Evolutionary conservation across 2,797 vertebrate genomes (phyloP), one percentile per base, ranked within the genome.

Genomic region (Sciurus carolinensis): DNA sequence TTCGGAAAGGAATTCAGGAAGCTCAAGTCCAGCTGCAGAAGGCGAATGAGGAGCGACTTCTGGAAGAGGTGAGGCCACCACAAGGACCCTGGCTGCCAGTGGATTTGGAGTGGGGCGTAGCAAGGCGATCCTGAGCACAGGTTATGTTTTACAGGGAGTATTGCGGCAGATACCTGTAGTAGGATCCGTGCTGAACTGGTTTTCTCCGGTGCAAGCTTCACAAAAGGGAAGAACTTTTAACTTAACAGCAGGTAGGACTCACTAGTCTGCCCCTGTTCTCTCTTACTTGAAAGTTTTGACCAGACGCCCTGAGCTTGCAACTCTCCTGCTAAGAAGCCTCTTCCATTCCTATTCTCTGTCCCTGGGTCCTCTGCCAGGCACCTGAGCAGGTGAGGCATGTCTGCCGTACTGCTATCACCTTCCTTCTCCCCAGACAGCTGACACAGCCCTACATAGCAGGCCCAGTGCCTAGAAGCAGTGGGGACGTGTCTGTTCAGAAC

Each of bases 111-210:
- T 47, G 62, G 1, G 11, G 9, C n/a, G 50, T 44, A 82, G 22
- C 79, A 47, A 9, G 3, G 26, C 5, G 13, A 0, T 76, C 57
- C 52, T 75, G 59, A 97, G 73, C 17, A 13, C 28, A 12, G 95
- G 2, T 47, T 93, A 0, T 98, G 54, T 98, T 91, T 98, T 97
- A 10, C 92, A 99, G 99, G 99, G 99, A 7, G 98, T 99, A 97
- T 98, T 99, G 84, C 99, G 99, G 18, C 99, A 99, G 98, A 99
- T 99, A 96, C 99, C 99, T 0, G 97, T 99, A 1, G 99, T 99
- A 4, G 99, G 99, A 79, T 99, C 99, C 0, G 98, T 99, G 95
- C 98, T 99, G 28, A 99, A 99, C 97, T 99, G 99, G 99, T 99
- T 99, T 94, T 99, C 99, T 98, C 99, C 99, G 0, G 98, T 99